Evolutionary conservation across 2,888 invertebrate species (phyloP).

Genomic region (Caenorhabditis doughertyi): DNA sequence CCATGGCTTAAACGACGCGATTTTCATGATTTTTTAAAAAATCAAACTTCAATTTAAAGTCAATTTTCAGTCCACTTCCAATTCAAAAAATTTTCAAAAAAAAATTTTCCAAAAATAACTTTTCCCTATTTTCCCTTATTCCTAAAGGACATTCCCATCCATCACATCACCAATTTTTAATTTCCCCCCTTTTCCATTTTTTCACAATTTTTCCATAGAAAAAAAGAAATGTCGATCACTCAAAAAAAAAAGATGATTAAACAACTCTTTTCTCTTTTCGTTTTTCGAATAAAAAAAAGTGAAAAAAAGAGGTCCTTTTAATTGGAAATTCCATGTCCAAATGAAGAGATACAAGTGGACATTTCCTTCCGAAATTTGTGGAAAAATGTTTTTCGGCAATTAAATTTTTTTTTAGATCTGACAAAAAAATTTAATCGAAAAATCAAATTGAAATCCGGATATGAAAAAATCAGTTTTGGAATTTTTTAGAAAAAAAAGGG

Average conservation of each 20-base stretch:
- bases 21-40: too few species aligned
- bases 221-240: constrained; percentile 5
- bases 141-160: background rate
- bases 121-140: background rate
- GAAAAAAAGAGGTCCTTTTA: constrained; percentile 16
- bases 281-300: background rate
- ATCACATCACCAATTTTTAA: constrained; percentile 31
- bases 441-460: too few species aligned
- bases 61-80: too few species aligned
- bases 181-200: background rate
- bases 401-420: too few species aligned
- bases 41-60: too few species aligned
- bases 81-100: too few species aligned
- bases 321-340: constrained; percentile 7
- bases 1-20: too few species aligned
- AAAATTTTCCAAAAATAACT: background rate
- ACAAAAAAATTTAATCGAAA: too few species aligned
- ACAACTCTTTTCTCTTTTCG: constrained; percentile 4
- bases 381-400: too few species aligned
- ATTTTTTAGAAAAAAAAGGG: too few species aligned
- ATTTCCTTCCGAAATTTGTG: background rate
- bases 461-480: too few species aligned
- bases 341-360: background rate
- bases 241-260: constrained; percentile 1
- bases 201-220: background rate